A percentile compares a stretch with the other conserved stretches of the same genome.
phyloP scores from a whole-genome alignment of 2,888 invertebrate species.

The Drepana falcataria region DNA sequence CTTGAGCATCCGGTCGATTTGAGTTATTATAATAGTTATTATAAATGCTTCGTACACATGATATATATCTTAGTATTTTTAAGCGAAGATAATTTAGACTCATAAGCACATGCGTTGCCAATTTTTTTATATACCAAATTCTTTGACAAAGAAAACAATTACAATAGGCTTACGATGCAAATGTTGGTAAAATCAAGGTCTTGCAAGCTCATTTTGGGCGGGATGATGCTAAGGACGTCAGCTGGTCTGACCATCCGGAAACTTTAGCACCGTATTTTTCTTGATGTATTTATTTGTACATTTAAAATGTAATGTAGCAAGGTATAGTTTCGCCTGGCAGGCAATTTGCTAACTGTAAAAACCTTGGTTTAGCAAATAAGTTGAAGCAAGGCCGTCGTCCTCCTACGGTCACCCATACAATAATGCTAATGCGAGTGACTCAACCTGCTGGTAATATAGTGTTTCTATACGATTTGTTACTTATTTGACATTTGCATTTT shows the following conservation, averaged over 20 bases:
- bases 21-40: too few species aligned
- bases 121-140: background rate
- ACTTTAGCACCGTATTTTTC: background rate
- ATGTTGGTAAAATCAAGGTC: slow-evolving; percentile 30
- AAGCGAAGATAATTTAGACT: too few species aligned
- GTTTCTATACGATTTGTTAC: slow-evolving; percentile 11
- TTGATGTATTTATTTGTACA: background rate
- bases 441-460: slow-evolving; percentile 30
- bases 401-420: slow-evolving; percentile 56
- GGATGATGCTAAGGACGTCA: slow-evolving; percentile 33
- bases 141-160: too few species aligned
- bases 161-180: slow-evolving; percentile 7
- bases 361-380: slow-evolving; percentile 6
- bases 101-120: background rate
- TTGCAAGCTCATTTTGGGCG: slow-evolving; percentile 15
- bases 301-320: background rate
- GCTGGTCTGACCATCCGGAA: slow-evolving; percentile 10
- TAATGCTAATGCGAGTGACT: slow-evolving; percentile 44
- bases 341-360: background rate
- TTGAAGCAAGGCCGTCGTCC: slow-evolving; percentile 53
- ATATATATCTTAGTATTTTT: too few species aligned
- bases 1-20: too few species aligned
- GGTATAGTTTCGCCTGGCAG: slow-evolving; percentile 2
- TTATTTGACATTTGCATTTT: slow-evolving; percentile 10
- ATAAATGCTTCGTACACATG: too few species aligned